These are phyloP conservation scores for Yponomeuta evonymella DNA, from an alignment of 2,888 invertebrate genomes.

Conservation along the genomic window DNA sequence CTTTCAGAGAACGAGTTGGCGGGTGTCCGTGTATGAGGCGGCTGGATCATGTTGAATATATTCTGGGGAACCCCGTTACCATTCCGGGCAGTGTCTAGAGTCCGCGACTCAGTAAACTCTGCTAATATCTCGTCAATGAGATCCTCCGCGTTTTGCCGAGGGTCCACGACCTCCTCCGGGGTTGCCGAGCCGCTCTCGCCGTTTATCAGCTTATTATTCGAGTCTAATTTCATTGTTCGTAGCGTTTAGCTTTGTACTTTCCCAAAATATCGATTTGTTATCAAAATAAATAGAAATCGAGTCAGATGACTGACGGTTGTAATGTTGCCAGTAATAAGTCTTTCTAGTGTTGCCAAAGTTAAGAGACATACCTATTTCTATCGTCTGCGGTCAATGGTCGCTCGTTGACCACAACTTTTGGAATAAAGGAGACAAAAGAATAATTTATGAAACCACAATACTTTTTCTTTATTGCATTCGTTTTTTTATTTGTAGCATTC, in stretches of 20 bases:
- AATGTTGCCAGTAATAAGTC: neutral
- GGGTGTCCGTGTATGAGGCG: conserved; percentile 63
- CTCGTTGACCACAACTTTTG: neutral
- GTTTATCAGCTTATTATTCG: conserved; percentile 69
- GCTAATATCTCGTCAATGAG: conserved; percentile 69
- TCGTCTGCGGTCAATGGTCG: neutral
- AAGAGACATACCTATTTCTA: too few relatives aligned
- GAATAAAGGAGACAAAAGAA: too few relatives aligned
- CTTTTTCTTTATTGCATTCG: neutral
- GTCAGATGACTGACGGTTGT: conserved; percentile 58
- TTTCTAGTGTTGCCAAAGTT: neutral
- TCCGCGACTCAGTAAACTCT: conserved; percentile 62
- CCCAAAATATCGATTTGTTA: conserved; percentile 44
- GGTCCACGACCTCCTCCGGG: conserved; percentile 62
- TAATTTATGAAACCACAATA: too few relatives aligned
- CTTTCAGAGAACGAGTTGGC: conserved; percentile 66
- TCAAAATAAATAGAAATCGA: conserved; percentile 58
- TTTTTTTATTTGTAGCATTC: neutral
- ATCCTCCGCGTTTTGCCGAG: conserved; percentile 67
- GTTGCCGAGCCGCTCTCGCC: conserved; percentile 60
- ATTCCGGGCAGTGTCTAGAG: conserved; percentile 46
- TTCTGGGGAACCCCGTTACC: conserved; percentile 57
- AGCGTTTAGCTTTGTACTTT: conserved; percentile 19
- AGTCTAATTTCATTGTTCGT: conserved; percentile 65
- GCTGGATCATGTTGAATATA: conserved; percentile 61